phyloP scores from a whole-genome alignment of 2,888 invertebrate genomes.

The Temnothorax ravouxi region DNA sequence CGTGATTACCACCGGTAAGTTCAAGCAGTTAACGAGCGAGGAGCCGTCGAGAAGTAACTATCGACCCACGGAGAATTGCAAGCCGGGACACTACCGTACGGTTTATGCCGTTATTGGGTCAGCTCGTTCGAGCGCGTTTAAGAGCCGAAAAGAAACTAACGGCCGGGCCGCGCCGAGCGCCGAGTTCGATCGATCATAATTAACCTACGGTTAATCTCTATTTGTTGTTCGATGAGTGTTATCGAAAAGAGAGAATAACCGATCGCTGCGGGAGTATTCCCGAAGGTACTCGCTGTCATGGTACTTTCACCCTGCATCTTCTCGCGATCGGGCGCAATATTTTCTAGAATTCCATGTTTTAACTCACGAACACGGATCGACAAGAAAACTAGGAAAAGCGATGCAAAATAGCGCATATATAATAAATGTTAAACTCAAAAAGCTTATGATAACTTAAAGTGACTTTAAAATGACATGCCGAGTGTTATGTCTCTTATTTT shows the following conservation, averaged over 20 bases:
- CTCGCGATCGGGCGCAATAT: constrained; percentile 9
- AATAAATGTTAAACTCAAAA: background rate
- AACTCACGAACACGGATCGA: background rate
- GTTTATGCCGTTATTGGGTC: constrained; percentile 57
- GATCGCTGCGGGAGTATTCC: constrained; percentile 11
- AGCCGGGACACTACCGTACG: constrained; percentile 52
- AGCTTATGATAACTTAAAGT: background rate
- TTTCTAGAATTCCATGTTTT: background rate
- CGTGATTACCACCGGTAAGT: constrained; percentile 54
- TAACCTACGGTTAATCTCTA: constrained; percentile 47
- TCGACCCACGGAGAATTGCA: constrained; percentile 49
- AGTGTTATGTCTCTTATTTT: background rate
- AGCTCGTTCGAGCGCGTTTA: constrained; percentile 40
- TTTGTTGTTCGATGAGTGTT: constrained; percentile 34
- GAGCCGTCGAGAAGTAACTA: constrained; percentile 44
- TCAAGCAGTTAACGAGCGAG: constrained; percentile 49
- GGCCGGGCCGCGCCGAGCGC: constrained; percentile 3
- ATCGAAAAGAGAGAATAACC: constrained; percentile 2
- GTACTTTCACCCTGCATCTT: constrained; percentile 25
- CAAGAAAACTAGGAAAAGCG: background rate
- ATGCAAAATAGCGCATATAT: background rate
- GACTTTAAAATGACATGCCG: background rate
- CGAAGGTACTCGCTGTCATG: constrained; percentile 1
- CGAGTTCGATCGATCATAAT: constrained; percentile 48
- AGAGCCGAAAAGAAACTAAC: constrained; percentile 51